phyloP scores from a whole-genome alignment of 2,888 invertebrate genomes.

The Tipula unca region DNA sequence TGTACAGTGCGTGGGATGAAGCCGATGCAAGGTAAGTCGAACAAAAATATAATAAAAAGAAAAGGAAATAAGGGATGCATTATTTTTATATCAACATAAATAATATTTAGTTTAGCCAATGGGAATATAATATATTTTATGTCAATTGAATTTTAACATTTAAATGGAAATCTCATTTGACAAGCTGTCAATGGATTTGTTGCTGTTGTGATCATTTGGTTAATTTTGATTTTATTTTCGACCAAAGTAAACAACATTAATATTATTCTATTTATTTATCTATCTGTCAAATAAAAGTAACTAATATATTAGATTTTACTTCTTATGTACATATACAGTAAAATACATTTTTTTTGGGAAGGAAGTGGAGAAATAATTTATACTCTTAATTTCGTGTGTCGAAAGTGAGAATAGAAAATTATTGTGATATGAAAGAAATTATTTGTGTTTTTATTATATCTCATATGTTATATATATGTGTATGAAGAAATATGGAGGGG shows the following conservation, averaged over 20 bases:
- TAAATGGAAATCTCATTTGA: background rate
- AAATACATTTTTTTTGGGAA: background rate
- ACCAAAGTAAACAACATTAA: background rate
- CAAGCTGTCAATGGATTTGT: background rate
- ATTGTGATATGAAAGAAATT: background rate
- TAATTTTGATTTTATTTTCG: background rate
- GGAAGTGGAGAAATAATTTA: background rate
- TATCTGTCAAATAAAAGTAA: background rate
- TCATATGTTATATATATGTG: background rate
- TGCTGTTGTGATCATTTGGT: background rate
- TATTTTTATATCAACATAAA: slow-evolving; percentile 16
- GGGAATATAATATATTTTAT: background rate
- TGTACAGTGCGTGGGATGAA: slow-evolving; percentile 63
- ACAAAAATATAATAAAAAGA: background rate
- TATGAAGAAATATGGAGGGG: background rate
- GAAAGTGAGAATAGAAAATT: background rate
- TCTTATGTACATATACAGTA: background rate
- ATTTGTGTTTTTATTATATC: no score
- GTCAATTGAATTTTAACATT: background rate
- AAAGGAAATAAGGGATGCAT: background rate
- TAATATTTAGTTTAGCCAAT: background rate
- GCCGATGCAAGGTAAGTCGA: slow-evolving; percentile 51
- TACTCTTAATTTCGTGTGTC: background rate
- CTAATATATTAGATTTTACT: background rate
- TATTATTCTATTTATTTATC: slow-evolving; percentile 3